Base-by-base conservation (phyloP, 2,888 invertebrate genomes). In the Clostera curtula region DNA sequence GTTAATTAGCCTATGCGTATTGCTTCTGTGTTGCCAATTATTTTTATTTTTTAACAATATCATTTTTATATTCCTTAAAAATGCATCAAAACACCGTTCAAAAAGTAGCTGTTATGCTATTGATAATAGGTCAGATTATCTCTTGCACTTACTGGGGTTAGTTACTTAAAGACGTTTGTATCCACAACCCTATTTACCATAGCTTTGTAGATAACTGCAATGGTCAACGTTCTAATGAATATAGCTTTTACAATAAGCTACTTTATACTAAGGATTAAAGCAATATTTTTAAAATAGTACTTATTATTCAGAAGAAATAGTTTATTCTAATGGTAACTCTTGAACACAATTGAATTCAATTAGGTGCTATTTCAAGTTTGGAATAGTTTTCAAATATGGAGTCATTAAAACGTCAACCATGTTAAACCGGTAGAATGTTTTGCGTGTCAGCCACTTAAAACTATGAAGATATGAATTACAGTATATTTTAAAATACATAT, bases 1-100 rank as follows among this genome's bases (percentile, higher is more conserved):
- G 74, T 79, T 69, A 79, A 82, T 83, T 84, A 85, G 84, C 84
- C 85, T 85, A 85, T 82, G 76, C 77, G 68, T 79, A 79, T 76
- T 82, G 80, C 77, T 77, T 77, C 74, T 77, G 82, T 66, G 71
- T 73, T 75, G 80, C 80, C 83, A 80, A 82, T 80, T 76, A 73
- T 72, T 73, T 75, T 71, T 55, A 53, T 66, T 68, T 64, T 59
- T 57, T 43, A 45, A 51, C 57, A 45, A 36, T 44, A 44, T 57
- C 69, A 40, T 48, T 25, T 47, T 48, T 40, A 48, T 40, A 43
- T 70, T 69, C 68, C 56, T 75, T 74, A 76, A 71, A 82, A 82
- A 80, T 77, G 79, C 75, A 65, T 79, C 77, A 82, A 82, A 83
- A 83, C 74, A 76, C 74, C 76, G 44, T 75, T 76, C 77, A 77